Evolutionary conservation across 2,113 vertebrate species (phyloP).

Genomic region (Asarcornis scutulata): DNA sequence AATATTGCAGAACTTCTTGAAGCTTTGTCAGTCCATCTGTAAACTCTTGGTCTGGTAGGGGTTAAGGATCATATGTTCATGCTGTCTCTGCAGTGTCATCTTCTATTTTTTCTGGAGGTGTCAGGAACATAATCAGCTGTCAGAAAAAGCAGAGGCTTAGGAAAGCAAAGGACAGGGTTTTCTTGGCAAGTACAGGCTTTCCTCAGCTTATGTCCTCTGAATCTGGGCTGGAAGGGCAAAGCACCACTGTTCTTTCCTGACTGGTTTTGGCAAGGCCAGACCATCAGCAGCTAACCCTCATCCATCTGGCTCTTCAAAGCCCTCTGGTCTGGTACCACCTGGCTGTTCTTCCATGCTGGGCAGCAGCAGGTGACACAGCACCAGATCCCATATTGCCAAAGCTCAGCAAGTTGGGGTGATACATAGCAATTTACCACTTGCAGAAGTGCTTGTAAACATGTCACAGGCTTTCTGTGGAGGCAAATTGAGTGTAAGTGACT

Average conservation of each 20-base stretch:
- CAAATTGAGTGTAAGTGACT: background rate
- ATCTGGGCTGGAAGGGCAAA: background rate
- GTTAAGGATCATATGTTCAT: background rate
- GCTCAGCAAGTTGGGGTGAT: background rate
- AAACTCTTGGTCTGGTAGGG: background rate
- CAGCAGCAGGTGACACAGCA: background rate
- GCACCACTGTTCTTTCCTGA: background rate
- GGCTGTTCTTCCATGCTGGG: background rate
- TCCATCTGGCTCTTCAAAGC: background rate
- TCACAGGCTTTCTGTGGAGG: background rate
- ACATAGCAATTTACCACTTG: background rate
- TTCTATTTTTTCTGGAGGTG: conserved; percentile 21
- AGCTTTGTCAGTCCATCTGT: background rate
- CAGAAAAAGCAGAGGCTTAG: background rate
- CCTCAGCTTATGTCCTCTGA: background rate
- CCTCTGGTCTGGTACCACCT: background rate
- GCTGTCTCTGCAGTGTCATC: background rate
- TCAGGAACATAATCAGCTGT: background rate
- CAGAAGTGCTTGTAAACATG: background rate
- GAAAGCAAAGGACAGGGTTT: background rate
- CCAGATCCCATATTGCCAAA: background rate
- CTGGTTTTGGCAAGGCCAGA: background rate
- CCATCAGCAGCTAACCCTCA: background rate
- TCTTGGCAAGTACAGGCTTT: background rate
- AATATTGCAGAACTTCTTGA: background rate